A percentile compares a stretch with the other conserved stretches of the same genome.
Evolutionary conservation across 2,113 vertebrate genomes (phyloP).

Genomic region (Syrrhaptes paradoxus): DNA sequence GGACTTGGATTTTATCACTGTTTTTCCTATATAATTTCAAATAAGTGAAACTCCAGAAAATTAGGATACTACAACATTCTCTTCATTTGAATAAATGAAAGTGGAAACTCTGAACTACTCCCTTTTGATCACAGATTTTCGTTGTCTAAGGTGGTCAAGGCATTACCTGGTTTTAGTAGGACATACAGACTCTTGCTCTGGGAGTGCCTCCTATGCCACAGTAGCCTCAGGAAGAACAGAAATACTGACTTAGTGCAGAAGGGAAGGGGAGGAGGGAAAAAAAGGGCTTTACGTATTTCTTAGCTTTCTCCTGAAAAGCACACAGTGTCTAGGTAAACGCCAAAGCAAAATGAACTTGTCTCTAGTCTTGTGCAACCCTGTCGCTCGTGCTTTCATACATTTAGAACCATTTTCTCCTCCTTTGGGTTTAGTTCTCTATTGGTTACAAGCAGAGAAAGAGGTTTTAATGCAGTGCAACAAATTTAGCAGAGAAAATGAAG

Average conservation of each 20-base stretch:
- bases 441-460: slow-evolving; percentile 31
- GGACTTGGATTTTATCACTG: not conserved
- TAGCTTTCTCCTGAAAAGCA: not conserved
- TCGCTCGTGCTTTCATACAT: not conserved
- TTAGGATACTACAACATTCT: not conserved
- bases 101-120: not conserved
- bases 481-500: not conserved
- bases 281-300: not conserved
- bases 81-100: not conserved
- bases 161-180: not conserved
- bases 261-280: not conserved
- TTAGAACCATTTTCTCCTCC: not conserved
- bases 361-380: not conserved
- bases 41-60: not conserved
- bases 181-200: not conserved
- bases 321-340: not conserved
- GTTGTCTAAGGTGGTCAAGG: not conserved
- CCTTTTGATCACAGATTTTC: not conserved
- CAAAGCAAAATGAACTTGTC: not conserved
- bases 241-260: not conserved
- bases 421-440: not conserved
- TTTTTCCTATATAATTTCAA: not conserved
- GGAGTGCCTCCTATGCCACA: not conserved
- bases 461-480: slow-evolving; percentile 11
- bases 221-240: not conserved